These are phyloP conservation scores for Pyrgus malvae DNA, from an alignment of 2,888 invertebrate species.

Conservation along the genomic window DNA sequence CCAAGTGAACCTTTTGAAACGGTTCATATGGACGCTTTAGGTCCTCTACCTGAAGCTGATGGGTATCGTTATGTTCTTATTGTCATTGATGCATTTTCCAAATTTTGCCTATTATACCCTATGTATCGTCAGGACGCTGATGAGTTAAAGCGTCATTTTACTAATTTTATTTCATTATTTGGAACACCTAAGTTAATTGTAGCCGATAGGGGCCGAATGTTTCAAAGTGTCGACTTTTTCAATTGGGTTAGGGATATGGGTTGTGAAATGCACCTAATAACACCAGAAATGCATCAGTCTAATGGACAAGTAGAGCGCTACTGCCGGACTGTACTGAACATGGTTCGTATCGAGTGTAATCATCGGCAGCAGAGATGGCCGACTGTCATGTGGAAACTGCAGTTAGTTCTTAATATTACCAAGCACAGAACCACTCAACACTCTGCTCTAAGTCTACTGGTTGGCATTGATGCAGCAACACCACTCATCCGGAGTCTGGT, in stretches of 20 bases:
- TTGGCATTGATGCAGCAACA: background rate
- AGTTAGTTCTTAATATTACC: constrained; percentile 28
- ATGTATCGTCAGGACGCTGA: background rate
- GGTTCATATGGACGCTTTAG: background rate
- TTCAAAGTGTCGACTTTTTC: constrained; percentile 29
- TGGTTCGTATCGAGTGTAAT: constrained; percentile 19
- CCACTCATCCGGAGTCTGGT: background rate
- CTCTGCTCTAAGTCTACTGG: constrained; percentile 10
- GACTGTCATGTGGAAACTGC: constrained; percentile 25
- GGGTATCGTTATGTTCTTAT: background rate
- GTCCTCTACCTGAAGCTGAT: background rate
- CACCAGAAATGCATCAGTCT: constrained; percentile 36
- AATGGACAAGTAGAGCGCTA: constrained; percentile 34
- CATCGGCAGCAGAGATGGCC: constrained; percentile 13
- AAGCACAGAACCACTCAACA: constrained; percentile 25
- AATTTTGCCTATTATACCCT: constrained; percentile 1
- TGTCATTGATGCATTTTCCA: background rate
- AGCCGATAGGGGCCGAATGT: constrained; percentile 37
- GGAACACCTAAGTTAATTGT: constrained; percentile 30
- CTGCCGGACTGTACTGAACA: constrained; percentile 27
- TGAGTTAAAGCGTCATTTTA: background rate
- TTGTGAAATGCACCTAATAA: constrained; percentile 33
- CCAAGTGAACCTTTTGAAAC: background rate
- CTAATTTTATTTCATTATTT: background rate
- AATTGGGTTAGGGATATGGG: constrained; percentile 29